Evolutionary conservation across 92 coral and sea anemone genomes (phyloP).

Genomic region (Diadumene lineata): DNA sequence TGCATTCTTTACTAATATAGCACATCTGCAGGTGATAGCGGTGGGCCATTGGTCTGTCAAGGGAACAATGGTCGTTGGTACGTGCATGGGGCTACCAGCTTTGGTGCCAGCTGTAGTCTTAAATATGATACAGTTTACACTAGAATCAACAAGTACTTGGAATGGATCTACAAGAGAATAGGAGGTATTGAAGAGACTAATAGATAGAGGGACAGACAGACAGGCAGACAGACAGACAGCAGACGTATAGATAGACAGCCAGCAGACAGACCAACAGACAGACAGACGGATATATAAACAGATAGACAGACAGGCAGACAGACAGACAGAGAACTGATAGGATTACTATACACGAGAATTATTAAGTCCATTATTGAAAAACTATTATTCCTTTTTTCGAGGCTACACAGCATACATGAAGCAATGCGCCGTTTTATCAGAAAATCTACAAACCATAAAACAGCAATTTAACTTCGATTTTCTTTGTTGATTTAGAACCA

Average conservation of each 20-base stretch:
- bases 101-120: slow-evolving; percentile 57
- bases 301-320: too few species aligned
- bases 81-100: slow-evolving; percentile 68
- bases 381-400: too few species aligned
- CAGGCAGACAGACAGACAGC: too few species aligned
- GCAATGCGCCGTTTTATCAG: too few species aligned
- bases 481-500: background rate
- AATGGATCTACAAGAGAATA: slow-evolving; percentile 49
- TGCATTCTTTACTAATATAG: background rate
- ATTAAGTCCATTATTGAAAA: too few species aligned
- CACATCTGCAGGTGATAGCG: slow-evolving; percentile 41
- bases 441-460: background rate
- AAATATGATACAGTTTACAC: slow-evolving; percentile 60
- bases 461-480: background rate
- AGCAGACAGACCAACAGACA: too few species aligned
- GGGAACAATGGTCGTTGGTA: slow-evolving; percentile 55
- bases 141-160: slow-evolving; percentile 44
- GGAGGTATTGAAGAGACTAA: background rate
- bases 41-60: slow-evolving; percentile 65
- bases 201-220: too few species aligned
- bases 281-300: background rate
- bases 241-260: too few species aligned
- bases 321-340: too few species aligned
- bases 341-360: too few species aligned
- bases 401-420: too few species aligned